These are phyloP conservation scores for Tachycineta bicolor DNA, from an alignment of 2,113 vertebrate species.

Conservation along the genomic window DNA sequence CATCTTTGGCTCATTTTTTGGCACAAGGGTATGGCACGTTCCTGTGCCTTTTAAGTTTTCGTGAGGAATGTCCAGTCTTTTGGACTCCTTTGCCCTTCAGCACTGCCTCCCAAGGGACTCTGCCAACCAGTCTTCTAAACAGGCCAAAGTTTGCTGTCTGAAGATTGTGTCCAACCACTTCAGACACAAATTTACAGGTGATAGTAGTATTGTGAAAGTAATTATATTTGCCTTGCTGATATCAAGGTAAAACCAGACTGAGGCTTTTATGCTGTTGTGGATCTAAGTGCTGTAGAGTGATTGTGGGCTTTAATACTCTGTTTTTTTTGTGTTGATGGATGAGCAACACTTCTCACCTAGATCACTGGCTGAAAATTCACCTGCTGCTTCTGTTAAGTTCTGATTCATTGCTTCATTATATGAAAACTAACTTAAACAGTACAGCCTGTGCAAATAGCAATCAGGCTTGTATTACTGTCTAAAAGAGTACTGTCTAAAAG, in stretches of 20 bases:
- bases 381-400: conserved; percentile 25
- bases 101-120: neutral
- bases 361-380: neutral
- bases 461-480: neutral
- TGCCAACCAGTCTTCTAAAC: neutral
- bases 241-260: neutral
- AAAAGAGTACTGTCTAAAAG: neutral
- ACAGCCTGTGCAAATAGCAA: neutral
- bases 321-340: neutral
- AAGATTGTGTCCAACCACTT: neutral
- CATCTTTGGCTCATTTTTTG: neutral
- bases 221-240: neutral
- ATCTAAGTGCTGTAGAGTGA: neutral
- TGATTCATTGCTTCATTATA: neutral
- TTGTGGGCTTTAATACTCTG: neutral
- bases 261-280: neutral
- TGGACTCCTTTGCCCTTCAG: neutral
- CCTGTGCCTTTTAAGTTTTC: neutral
- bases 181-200: neutral
- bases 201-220: neutral
- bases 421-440: neutral
- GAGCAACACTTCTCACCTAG: neutral
- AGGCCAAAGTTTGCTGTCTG: neutral
- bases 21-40: neutral
- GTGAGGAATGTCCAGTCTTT: neutral